These are phyloP conservation scores for Neosilurus mollespiculum DNA, from an alignment of 2,797 vertebrate genomes.

Conservation along the genomic window DNA sequence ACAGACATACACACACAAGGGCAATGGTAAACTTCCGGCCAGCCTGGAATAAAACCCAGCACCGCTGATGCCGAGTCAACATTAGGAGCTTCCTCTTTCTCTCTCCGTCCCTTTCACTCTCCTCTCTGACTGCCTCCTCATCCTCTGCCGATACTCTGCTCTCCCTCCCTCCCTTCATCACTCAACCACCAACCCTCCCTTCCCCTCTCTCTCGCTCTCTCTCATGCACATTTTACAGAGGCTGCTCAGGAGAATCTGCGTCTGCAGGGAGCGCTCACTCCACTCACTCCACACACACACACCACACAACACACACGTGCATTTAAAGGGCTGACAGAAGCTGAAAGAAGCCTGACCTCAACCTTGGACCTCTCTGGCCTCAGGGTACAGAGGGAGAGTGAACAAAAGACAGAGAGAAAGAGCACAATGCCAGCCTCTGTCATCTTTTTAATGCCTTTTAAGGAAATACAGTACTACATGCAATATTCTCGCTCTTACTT, in stretches of 20 bases:
- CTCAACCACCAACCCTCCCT: constrained; percentile 5
- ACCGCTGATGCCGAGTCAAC: constrained; percentile 48
- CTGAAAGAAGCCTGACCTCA: constrained; percentile 19
- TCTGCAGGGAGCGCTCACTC: constrained; percentile 45
- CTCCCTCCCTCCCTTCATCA: constrained; percentile 9
- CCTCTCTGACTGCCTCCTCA: constrained; percentile 30
- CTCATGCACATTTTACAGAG: constrained; percentile 41
- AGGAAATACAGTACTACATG: constrained; percentile 9
- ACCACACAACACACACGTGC: constrained; percentile 18
- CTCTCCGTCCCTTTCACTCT: constrained; percentile 14
- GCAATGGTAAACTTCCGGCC: constrained; percentile 48
- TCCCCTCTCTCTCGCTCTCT: constrained; percentile 1
- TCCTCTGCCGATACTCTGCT: constrained; percentile 14
- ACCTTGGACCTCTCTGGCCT: constrained; percentile 36
- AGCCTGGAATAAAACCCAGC: constrained; percentile 48
- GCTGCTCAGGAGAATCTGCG: constrained; percentile 54
- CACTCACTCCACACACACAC: constrained; percentile 31
- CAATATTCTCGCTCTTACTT: background rate
- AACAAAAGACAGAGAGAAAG: constrained; percentile 8
- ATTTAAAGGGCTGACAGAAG: constrained; percentile 46
- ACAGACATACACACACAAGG: constrained; percentile 60
- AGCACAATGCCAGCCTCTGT: constrained; percentile 50
- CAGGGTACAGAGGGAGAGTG: constrained; percentile 15
- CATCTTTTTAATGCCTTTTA: constrained; percentile 10
- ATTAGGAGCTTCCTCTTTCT: constrained; percentile 46